Evolutionary conservation across 2,888 invertebrate species (phyloP).

Genomic region (Rhorus exstirpatorius): DNA sequence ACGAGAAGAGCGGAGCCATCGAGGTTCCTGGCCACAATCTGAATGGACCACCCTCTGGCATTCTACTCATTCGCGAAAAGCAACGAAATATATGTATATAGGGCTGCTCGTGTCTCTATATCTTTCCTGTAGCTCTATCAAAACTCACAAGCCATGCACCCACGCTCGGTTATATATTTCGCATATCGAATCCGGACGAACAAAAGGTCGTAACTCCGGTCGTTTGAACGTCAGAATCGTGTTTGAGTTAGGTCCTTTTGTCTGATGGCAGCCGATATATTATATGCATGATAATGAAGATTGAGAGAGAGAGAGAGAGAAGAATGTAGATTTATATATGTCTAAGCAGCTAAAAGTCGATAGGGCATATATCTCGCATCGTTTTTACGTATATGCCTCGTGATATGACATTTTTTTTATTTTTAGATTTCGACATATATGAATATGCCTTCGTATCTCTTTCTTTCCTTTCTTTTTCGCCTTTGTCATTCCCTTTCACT

Average conservation of each 20-base stretch:
- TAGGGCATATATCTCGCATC: background rate
- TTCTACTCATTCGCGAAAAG: conserved; percentile 72
- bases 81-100: conserved; percentile 69
- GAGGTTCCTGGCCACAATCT: conserved; percentile 78
- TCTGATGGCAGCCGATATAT: background rate
- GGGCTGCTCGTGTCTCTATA: conserved; percentile 66
- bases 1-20: conserved; percentile 73
- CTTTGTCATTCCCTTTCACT: conserved; percentile 1
- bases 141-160: conserved; percentile 20
- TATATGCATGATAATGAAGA: background rate
- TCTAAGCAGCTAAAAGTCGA: background rate
- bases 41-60: conserved; percentile 81
- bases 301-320: too few species aligned
- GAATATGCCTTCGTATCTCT: background rate
- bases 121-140: conserved; percentile 39
- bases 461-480: background rate
- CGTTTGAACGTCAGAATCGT: background rate
- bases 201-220: background rate
- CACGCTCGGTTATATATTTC: background rate
- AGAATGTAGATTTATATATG: background rate
- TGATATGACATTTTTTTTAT: background rate
- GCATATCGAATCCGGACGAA: background rate
- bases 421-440: background rate
- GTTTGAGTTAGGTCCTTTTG: background rate
- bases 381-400: background rate